Evolutionary conservation across 2,113 vertebrate genomes (phyloP), one percentile per base, ranked within the genome.

Genomic region (Ophiodon elongatus): DNA sequence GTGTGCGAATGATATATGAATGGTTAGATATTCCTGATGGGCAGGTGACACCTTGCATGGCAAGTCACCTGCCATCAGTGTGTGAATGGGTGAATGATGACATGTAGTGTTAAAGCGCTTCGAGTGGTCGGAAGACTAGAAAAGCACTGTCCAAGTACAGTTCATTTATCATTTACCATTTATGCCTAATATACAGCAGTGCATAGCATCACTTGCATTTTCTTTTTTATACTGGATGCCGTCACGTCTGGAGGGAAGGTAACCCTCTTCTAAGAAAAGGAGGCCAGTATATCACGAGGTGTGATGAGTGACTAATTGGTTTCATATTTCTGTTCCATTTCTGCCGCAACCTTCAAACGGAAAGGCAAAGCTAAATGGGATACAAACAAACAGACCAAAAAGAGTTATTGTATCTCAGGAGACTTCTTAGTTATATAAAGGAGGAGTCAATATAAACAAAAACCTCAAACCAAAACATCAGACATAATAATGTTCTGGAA

Each of bases 301-400:
- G 66, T 68, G 35, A 72, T 2, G 14, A 66, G 52, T 65, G 67
- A 76, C 72, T 80, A 43, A 29, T 73, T 35, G 15, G 0, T 83
- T 79, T 17, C n/a, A 65, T 75, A 54, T 81, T 88, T 82, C 31
- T 54, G 57, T 70, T 72, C 33, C 0, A 25, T 70, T 63, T 23
- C 39, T 60, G 10, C 11, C 2, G 3, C 45, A 64, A 60, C 74
- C 52, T 60, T 65, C 41, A 57, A 27, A 41, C 4, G 21, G 15
- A 39, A 25, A 84, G n/a, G 54, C 59, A 64, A 63, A 74, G 6
- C 50, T 78, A 56, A 76, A 71, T 59, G 11, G 45, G 77, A 50
- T 29, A 52, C 33, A 92, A 60, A 76, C 52, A 72, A 75, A 81
- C 47, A 72, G 70, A 9, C 50, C 21, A 21, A 64, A 69, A 73